These are phyloP conservation scores for Batillaria attramentaria DNA, from an alignment of 1,140 invertebrate genomes.

Conservation along the genomic window DNA sequence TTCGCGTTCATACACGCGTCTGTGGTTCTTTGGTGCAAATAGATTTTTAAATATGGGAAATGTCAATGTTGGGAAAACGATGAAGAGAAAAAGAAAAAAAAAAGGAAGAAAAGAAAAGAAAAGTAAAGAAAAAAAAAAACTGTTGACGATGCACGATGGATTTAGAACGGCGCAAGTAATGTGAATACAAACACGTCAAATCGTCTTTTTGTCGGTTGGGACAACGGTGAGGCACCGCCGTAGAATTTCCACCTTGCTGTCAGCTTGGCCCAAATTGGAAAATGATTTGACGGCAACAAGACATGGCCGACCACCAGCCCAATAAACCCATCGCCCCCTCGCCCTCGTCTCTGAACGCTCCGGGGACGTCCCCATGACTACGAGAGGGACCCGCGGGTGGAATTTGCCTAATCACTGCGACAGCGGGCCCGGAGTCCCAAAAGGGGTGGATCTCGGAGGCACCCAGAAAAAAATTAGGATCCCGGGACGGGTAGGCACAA, in stretches of 20 bases:
- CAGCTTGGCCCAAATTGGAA: slow-evolving; percentile 27
- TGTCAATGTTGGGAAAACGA: no score
- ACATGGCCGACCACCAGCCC: neutral
- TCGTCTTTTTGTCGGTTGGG: slow-evolving; percentile 1
- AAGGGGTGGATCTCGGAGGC: neutral
- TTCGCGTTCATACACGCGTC: no score
- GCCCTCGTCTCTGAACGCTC: neutral
- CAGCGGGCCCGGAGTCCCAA: neutral
- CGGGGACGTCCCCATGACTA: slow-evolving; percentile 20
- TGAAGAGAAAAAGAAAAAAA: neutral
- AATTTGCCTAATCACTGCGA: slow-evolving; percentile 29
- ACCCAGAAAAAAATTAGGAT: neutral
- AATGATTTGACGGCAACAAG: slow-evolving; percentile 23
- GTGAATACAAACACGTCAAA: slow-evolving; percentile 1
- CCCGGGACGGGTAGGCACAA: neutral
- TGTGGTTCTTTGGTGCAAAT: no score
- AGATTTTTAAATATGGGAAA: no score
- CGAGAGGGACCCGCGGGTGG: slow-evolving; percentile 27
- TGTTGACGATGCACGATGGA: neutral
- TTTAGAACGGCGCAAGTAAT: neutral
- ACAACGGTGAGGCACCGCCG: slow-evolving; percentile 15
- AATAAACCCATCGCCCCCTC: slow-evolving; percentile 20
- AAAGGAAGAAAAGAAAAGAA: neutral
- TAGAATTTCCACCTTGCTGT: neutral
- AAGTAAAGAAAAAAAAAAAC: neutral